phyloP scores from a whole-genome alignment of 2,797 vertebrate species.

The Spinus olivaceus region DNA sequence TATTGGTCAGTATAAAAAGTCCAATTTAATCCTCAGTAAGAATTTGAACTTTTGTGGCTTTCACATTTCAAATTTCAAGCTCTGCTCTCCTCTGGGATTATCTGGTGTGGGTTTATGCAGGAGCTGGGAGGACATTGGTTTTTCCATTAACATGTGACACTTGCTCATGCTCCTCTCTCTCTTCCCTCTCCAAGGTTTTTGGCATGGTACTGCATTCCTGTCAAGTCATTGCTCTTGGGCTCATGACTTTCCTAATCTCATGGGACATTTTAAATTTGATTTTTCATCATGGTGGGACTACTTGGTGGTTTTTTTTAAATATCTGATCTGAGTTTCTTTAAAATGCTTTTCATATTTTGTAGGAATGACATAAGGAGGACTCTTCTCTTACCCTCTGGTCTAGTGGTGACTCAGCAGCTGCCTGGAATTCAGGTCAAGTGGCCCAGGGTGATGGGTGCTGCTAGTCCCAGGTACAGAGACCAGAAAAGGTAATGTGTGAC shows the following conservation, averaged over 20 bases:
- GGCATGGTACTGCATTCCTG: neutral
- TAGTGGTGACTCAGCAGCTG: neutral
- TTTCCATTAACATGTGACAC: neutral
- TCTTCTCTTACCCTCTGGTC: neutral
- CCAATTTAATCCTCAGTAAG: neutral
- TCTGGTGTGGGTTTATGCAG: neutral
- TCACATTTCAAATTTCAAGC: neutral
- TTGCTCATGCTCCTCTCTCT: neutral
- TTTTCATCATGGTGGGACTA: neutral
- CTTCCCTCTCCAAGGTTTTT: neutral
- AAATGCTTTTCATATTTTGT: neutral
- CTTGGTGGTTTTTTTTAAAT: neutral
- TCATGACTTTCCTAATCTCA: neutral
- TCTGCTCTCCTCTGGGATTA: neutral
- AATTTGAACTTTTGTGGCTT: neutral
- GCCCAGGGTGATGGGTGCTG: neutral
- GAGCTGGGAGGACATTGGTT: neutral
- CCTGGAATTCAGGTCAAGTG: neutral
- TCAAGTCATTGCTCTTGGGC: neutral
- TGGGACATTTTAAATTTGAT: neutral
- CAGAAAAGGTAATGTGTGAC: accelerated
- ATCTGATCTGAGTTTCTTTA: neutral
- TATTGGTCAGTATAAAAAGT: neutral
- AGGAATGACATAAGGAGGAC: neutral
- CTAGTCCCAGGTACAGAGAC: neutral